phyloP scores from a whole-genome alignment of 2,888 invertebrate species.

The Antheraea assamensis region DNA sequence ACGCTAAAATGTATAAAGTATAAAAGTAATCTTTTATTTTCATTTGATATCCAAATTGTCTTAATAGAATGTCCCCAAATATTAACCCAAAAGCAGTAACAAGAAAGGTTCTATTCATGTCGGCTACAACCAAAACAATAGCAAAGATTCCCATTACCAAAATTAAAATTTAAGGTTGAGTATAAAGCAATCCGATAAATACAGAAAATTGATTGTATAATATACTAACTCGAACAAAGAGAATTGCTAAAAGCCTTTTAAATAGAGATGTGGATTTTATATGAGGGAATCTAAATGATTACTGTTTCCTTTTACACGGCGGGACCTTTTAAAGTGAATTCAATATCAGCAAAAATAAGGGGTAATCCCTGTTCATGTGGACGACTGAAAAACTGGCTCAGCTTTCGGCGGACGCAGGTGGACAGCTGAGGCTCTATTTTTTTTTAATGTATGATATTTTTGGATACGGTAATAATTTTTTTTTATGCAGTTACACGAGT shows the following conservation, averaged over 20 bases:
- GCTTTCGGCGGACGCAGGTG: constrained; percentile 15
- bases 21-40: no score
- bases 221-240: background rate
- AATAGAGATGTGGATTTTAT: background rate
- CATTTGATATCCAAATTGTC: no score
- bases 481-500: background rate
- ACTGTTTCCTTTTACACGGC: constrained; percentile 9
- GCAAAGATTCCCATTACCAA: no score
- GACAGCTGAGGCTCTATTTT: constrained; percentile 10
- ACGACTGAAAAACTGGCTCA: constrained; percentile 17
- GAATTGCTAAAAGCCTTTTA: background rate
- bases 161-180: background rate
- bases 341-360: constrained; percentile 22
- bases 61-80: no score
- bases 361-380: constrained; percentile 17
- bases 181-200: background rate
- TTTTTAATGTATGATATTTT: background rate
- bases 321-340: constrained; percentile 12
- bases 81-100: no score
- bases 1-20: no score
- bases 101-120: no score
- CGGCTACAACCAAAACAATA: no score
- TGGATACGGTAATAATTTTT: constrained; percentile 17
- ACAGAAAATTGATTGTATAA: background rate
- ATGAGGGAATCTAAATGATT: background rate